Conservation (phyloP, 2,797 vertebrate genomes). For the Smutsia gigantea region DNA sequence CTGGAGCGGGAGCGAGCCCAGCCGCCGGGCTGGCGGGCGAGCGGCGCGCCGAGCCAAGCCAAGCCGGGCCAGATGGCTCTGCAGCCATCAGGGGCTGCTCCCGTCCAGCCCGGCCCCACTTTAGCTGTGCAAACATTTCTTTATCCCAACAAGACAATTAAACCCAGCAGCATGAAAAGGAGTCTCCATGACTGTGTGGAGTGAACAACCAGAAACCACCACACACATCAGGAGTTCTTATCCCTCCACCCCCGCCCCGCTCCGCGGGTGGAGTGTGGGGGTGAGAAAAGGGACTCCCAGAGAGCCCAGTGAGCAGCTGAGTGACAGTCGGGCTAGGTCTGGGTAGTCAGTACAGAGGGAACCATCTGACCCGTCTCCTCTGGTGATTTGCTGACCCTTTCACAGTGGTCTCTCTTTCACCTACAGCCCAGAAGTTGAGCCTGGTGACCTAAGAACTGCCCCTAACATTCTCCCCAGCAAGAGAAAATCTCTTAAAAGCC, state of each 20-base stretch:
- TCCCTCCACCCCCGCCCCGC: not conserved
- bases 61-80: slow-evolving; percentile 89
- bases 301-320: slow-evolving; percentile 52
- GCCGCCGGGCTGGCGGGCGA: slow-evolving; percentile 53
- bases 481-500: not conserved
- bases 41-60: slow-evolving; percentile 74
- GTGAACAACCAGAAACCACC: slow-evolving; percentile 76
- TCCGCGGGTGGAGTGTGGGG: not conserved
- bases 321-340: not conserved
- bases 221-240: slow-evolving; percentile 73
- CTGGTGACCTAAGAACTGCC: not conserved
- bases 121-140: slow-evolving; percentile 90
- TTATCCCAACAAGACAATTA: slow-evolving; percentile 90
- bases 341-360: not conserved
- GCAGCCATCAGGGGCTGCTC: slow-evolving; percentile 88
- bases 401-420: slow-evolving; percentile 33
- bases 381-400: slow-evolving; percentile 46
- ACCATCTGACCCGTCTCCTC: slow-evolving; percentile 40
- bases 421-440: slow-evolving; percentile 47
- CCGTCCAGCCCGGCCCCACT: slow-evolving; percentile 86
- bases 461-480: not conserved
- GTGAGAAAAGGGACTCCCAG: not conserved
- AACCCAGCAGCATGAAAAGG: slow-evolving; percentile 84
- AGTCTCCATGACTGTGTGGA: slow-evolving; percentile 84
- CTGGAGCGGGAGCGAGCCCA: slow-evolving; percentile 60